Percentiles rank a stretch among this genome's conserved stretches.
Evolutionary conservation across 2,888 invertebrate species (phyloP).

Genomic region (Philereme transversata): DNA sequence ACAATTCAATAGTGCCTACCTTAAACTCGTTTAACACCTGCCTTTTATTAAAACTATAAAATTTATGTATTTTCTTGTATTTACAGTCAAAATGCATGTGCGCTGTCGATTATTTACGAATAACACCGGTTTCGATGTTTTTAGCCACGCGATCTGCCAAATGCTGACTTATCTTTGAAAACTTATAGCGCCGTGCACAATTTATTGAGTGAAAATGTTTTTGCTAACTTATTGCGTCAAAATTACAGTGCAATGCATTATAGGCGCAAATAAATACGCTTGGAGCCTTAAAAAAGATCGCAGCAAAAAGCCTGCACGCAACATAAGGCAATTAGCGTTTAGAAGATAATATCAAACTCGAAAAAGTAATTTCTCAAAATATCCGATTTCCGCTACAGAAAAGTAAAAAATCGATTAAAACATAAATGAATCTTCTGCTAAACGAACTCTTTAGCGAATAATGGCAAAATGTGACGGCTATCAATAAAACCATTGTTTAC

Average conservation of each 20-base stretch:
- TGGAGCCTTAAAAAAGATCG: constrained; percentile 5
- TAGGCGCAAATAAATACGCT: not conserved
- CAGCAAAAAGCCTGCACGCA: constrained; percentile 16
- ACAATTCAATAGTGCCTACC: not conserved
- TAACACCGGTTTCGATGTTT: constrained; percentile 15
- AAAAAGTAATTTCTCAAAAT: constrained; percentile 16
- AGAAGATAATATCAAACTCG: constrained; percentile 7
- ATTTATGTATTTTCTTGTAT: constrained; percentile 20
- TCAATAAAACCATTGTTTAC: constrained; percentile 77
- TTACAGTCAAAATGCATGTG: constrained; percentile 9
- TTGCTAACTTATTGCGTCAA: too few species aligned
- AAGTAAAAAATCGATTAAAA: constrained; percentile 20
- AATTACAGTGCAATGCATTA: too few species aligned
- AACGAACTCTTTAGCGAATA: constrained; percentile 65
- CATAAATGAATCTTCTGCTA: constrained; percentile 27
- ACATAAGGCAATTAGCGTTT: constrained; percentile 7
- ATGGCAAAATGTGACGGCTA: constrained; percentile 72
- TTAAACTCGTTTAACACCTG: constrained; percentile 19
- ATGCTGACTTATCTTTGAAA: constrained; percentile 19
- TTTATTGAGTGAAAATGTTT: constrained; percentile 15
- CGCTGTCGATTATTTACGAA: constrained; percentile 20
- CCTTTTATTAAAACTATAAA: constrained; percentile 25
- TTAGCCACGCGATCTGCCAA: constrained; percentile 17
- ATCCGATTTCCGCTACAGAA: constrained; percentile 18
- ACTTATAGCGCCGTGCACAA: constrained; percentile 19